Conservation (phyloP, 1,140 invertebrate species). For the Solenopsis fugax region DNA sequence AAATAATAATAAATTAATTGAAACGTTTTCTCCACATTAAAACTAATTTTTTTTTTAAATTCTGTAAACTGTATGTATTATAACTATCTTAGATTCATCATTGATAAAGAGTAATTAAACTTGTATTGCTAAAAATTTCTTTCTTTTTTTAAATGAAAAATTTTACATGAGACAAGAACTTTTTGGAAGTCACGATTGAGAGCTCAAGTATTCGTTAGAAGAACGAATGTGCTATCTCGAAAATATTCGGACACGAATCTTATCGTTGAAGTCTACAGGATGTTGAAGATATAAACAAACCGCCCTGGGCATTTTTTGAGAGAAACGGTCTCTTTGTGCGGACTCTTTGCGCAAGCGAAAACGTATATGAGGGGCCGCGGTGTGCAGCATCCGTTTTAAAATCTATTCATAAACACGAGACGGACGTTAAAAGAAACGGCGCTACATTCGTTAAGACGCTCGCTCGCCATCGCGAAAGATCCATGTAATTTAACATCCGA, state of each 20-base stretch:
- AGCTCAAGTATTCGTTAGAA: not conserved
- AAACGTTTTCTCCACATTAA: not conserved
- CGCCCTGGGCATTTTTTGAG: not conserved
- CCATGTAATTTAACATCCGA: constrained; percentile 34
- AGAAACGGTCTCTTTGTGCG: constrained; percentile 23
- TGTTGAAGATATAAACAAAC: constrained; percentile 36
- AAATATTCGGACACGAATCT: not conserved
- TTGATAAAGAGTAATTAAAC: not conserved
- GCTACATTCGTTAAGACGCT: constrained; percentile 29
- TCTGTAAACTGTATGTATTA: not conserved
- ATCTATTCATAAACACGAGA: constrained; percentile 50
- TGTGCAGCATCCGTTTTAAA: constrained; percentile 44
- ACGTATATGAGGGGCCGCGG: not conserved
- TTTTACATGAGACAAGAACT: not conserved
- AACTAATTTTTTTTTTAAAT: not conserved
- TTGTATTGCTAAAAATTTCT: not conserved
- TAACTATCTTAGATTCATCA: not conserved
- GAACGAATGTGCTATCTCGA: not conserved
- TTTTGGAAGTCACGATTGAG: not conserved
- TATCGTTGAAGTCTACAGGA: constrained; percentile 20
- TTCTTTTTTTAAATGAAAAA: not conserved
- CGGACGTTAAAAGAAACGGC: constrained; percentile 15
- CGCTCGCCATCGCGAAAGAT: not conserved
- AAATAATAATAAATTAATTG: not conserved
- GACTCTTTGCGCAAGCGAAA: not conserved